These are phyloP conservation scores for Stegastes partitus DNA, from an alignment of 2,113 vertebrate species.

Conservation along the genomic window DNA sequence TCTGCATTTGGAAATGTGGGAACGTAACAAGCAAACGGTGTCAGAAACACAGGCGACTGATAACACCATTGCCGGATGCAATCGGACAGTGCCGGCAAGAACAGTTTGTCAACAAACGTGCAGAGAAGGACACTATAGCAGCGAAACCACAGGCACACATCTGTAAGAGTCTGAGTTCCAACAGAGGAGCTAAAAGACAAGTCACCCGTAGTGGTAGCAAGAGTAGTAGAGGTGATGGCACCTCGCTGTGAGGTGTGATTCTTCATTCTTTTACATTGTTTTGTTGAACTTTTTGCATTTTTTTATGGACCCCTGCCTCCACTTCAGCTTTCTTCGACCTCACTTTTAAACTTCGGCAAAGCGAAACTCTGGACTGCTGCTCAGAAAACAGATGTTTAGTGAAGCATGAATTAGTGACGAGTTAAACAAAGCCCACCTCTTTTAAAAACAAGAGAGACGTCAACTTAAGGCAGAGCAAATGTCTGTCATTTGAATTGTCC, in stretches of 20 bases:
- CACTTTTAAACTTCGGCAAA: neutral
- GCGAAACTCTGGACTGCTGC: neutral
- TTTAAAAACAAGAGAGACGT: constrained; percentile 2
- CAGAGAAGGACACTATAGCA: no score
- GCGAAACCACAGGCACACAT: no score
- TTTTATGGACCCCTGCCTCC: neutral
- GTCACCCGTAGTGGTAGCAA: neutral
- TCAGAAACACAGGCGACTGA: no score
- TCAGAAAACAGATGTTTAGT: constrained; percentile 9
- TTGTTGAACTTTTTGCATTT: neutral
- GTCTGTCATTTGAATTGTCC: constrained; percentile 1
- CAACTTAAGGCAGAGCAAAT: constrained; percentile 1
- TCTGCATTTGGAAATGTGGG: no score
- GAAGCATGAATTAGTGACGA: constrained; percentile 3
- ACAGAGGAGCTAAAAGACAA: neutral
- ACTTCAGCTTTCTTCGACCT: neutral
- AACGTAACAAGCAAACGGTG: no score
- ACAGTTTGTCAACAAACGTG: no score
- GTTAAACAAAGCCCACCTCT: neutral
- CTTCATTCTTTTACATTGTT: neutral
- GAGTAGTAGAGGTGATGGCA: neutral
- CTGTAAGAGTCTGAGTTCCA: no score
- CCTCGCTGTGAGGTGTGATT: neutral
- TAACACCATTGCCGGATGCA: no score
- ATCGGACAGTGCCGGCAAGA: no score